phyloP scores from a whole-genome alignment of 2,797 vertebrate species.

The Enteromius unitaeniatus region DNA sequence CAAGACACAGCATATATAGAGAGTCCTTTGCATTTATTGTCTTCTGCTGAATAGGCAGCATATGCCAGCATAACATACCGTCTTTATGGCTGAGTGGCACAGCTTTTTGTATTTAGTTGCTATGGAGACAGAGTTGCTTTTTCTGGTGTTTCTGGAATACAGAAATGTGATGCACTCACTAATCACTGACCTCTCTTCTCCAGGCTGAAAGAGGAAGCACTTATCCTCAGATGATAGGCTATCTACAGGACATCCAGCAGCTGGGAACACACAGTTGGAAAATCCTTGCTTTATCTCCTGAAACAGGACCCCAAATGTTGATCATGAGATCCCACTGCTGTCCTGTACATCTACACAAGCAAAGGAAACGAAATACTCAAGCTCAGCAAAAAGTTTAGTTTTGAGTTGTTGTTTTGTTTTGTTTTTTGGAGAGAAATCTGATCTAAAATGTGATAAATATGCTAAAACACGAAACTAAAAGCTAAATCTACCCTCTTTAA shows the following conservation, averaged over 20 bases:
- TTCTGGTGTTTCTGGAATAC: slow-evolving; percentile 54
- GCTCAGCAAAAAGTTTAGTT: slow-evolving; percentile 28
- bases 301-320: slow-evolving; percentile 64
- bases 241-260: slow-evolving; percentile 64
- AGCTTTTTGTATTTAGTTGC: not conserved
- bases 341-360: slow-evolving; percentile 43
- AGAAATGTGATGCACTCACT: slow-evolving; percentile 51
- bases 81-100: not conserved
- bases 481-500: no score
- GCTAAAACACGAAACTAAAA: not conserved
- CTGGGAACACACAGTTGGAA: slow-evolving; percentile 70
- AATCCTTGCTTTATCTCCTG: slow-evolving; percentile 69
- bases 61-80: not conserved
- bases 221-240: slow-evolving; percentile 60
- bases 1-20: not conserved
- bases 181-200: slow-evolving; percentile 58
- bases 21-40: not conserved
- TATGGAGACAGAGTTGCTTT: not conserved
- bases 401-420: not conserved
- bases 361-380: slow-evolving; percentile 16
- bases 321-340: slow-evolving; percentile 36
- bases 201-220: slow-evolving; percentile 62
- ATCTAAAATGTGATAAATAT: not conserved
- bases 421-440: not conserved
- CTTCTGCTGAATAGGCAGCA: not conserved